Evolutionary conservation across 2,797 vertebrate species (phyloP).

Genomic region (Phrynocephalus guinanensis): DNA sequence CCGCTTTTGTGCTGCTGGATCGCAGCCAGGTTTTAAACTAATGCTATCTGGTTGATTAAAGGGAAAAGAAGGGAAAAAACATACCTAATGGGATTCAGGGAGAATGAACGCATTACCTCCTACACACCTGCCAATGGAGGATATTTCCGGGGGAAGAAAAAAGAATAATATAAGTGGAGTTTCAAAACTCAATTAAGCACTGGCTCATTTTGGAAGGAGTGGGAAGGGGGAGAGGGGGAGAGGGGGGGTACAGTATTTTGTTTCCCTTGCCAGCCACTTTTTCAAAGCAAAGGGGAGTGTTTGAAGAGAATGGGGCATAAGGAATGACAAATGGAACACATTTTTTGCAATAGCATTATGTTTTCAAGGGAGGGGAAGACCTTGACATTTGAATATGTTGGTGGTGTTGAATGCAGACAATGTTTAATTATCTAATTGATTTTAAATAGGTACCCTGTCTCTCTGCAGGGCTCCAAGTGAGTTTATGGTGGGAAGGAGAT

Average conservation of each 20-base stretch:
- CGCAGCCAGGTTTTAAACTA: conserved; percentile 27
- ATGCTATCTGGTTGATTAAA: conserved; percentile 23
- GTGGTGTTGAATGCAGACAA: background rate
- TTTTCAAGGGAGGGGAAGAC: background rate
- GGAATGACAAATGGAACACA: background rate
- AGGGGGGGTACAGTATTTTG: background rate
- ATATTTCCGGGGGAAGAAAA: conserved; percentile 30
- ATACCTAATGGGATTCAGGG: conserved; percentile 22
- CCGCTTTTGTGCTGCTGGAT: background rate
- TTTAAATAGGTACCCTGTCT: background rate
- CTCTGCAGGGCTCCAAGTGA: background rate
- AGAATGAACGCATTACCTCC: conserved; percentile 25
- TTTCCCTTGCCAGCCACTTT: background rate
- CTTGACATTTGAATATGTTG: background rate
- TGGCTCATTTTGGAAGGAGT: conserved; percentile 1
- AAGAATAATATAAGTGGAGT: conserved; percentile 4
- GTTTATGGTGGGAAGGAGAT: background rate
- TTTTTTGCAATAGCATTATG: background rate
- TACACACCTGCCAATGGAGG: conserved; percentile 34
- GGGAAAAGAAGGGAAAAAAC: background rate
- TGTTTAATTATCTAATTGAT: conserved; percentile 12
- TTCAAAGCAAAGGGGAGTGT: background rate
- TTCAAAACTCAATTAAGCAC: conserved; percentile 22
- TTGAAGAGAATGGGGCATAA: background rate
- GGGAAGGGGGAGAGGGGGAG: no score